A percentile compares a stretch with the other conserved stretches of the same genome.
phyloP scores from a whole-genome alignment of 2,113 vertebrate genomes.

The Apeltes quadracus region DNA sequence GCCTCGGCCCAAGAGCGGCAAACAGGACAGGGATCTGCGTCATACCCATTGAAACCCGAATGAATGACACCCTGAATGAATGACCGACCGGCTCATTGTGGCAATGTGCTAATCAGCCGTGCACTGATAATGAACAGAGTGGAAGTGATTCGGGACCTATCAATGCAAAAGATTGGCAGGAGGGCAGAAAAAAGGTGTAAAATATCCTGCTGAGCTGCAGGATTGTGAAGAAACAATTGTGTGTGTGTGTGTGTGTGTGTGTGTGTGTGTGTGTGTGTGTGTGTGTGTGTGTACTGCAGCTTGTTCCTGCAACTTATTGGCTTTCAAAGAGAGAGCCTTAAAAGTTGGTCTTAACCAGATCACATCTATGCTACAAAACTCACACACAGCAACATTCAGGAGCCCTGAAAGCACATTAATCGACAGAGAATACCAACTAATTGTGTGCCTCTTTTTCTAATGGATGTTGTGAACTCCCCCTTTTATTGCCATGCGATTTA shows the following conservation, averaged over 20 bases:
- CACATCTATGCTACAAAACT: neutral
- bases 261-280: neutral
- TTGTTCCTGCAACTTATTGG: neutral
- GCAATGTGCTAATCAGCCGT: conserved; percentile 58
- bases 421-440: conserved; percentile 7
- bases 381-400: neutral
- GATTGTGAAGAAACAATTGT: conserved; percentile 3
- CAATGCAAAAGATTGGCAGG: conserved; percentile 14
- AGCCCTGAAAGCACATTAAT: neutral
- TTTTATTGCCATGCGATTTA: conserved; percentile 50
- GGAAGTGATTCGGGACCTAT: conserved; percentile 31
- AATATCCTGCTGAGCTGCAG: conserved; percentile 37
- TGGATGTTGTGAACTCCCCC: neutral
- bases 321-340: neutral
- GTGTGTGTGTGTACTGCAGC: neutral
- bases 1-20: conserved; percentile 42
- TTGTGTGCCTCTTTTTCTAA: neutral
- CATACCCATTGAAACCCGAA: conserved; percentile 65
- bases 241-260: neutral
- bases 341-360: neutral
- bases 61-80: conserved; percentile 65
- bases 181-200: conserved; percentile 29
- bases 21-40: conserved; percentile 68
- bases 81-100: conserved; percentile 53
- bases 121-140: conserved; percentile 56